Percentiles rank a stretch among this genome's conserved stretches.
Conservation (phyloP, 2,888 invertebrate species). For the Euclidia mi region DNA sequence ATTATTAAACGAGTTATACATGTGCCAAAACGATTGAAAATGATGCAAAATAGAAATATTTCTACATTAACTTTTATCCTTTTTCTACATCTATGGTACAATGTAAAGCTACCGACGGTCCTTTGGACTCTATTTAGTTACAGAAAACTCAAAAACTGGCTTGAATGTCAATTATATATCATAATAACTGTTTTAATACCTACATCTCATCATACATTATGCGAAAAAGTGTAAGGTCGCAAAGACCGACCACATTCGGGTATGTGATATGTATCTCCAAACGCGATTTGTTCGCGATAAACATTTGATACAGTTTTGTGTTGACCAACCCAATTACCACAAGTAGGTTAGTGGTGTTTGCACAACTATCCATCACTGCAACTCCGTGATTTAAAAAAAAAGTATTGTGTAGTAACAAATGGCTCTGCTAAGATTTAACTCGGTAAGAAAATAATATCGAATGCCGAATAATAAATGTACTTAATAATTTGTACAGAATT, state of each 20-base stretch:
- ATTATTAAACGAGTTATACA: too few species aligned
- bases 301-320: slow-evolving; percentile 16
- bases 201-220: too few species aligned
- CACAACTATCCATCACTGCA: slow-evolving; percentile 41
- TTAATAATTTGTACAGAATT: background rate
- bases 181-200: too few species aligned
- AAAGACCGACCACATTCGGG: background rate
- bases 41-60: too few species aligned
- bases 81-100: too few species aligned
- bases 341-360: slow-evolving; percentile 44
- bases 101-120: too few species aligned
- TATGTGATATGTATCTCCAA: slow-evolving; percentile 2
- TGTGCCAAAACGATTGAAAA: too few species aligned
- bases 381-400: slow-evolving; percentile 9
- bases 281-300: slow-evolving; percentile 14
- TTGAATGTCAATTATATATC: too few species aligned
- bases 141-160: too few species aligned
- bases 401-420: slow-evolving; percentile 8
- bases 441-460: background rate
- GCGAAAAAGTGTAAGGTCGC: too few species aligned
- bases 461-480: background rate
- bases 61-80: too few species aligned
- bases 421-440: background rate
- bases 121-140: too few species aligned
- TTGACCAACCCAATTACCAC: slow-evolving; percentile 43